These are phyloP conservation scores for Oryzias woworae DNA, from an alignment of 2,113 vertebrate species.

Conservation along the genomic window DNA sequence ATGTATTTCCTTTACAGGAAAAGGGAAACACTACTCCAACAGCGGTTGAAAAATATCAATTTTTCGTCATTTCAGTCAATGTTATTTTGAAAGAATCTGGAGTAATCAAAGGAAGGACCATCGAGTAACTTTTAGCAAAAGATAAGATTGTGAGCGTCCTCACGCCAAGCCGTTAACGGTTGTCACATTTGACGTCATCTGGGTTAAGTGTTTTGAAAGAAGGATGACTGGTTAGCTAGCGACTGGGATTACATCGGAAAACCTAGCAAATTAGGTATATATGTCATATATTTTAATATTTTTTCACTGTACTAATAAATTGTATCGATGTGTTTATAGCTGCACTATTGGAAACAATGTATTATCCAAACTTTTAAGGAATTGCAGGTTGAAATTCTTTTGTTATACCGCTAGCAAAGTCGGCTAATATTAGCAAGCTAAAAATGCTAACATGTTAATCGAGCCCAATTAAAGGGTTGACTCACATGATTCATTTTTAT, in stretches of 20 bases:
- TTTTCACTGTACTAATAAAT: background rate
- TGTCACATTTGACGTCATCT: conserved; percentile 51
- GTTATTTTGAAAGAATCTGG: too few species aligned
- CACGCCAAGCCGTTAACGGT: conserved; percentile 30
- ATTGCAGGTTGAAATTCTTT: background rate
- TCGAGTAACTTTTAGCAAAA: background rate
- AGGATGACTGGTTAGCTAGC: conserved; percentile 53
- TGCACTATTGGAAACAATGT: background rate
- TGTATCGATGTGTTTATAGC: background rate
- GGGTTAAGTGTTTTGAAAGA: conserved; percentile 68
- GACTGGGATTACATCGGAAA: conserved; percentile 49
- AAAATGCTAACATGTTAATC: conserved; percentile 33
- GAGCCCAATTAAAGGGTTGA: conserved; percentile 8
- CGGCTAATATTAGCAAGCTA: conserved; percentile 47
- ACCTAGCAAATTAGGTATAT: conserved; percentile 18
- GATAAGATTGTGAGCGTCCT: conserved; percentile 13
- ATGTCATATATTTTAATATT: background rate
- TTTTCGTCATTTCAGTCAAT: too few species aligned
- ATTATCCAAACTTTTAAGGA: background rate
- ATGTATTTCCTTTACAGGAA: conserved; percentile 29
- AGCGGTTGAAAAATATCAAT: background rate
- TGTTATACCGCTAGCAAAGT: conserved; percentile 14
- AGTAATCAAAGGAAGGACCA: too few species aligned
- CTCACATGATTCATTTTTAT: background rate
- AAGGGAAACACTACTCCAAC: background rate